Base-by-base conservation (phyloP, 2,888 invertebrate species). In the Argyra leucocephala region DNA sequence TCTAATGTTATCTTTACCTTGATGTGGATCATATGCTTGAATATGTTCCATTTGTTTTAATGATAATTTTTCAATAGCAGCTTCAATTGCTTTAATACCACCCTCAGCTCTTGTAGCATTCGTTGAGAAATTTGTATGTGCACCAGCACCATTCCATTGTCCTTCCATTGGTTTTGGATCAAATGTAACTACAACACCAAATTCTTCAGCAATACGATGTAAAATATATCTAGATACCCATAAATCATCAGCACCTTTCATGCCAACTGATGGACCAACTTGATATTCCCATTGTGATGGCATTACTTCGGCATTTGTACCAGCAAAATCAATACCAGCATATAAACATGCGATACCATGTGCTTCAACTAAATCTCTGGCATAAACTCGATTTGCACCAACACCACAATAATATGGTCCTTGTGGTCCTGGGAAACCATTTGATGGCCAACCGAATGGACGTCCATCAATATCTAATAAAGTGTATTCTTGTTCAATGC, bases 101-200 rank as follows among this genome's bases (percentile, higher is more conserved):
- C 83, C 84, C 0, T 88, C 85, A 1, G 85, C 83, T 62, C 96
- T 84, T 93, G 94, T 96, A 18, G 81, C 82, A 71, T 88, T 86
- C 0, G 93, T 93, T 66, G 94, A 94, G 82, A 94, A 94, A 78
- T 95, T 96, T 64, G 89, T 89, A 77, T 96, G 95, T 71, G 91
- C 91, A 1, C 95, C 97, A 59, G 97, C 93, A 0, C 95, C 95
- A 77, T 95, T 95, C 95, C 95, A 96, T 76, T 91, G 89, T 1
- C 78, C 78, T 63, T 90, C 89, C 57, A 85, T 82, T 0, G 85
- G 85, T 70, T 84, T 85, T 1, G 86, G 85, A 70, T 85, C 83
- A 61, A 85, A 80, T 1, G 83, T 81, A 0, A 85, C 82, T 2
- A 79, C 78, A 12, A 86, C 80, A 18, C 85, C 85, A 70, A 81